Evolutionary conservation across 2,797 vertebrate genomes (phyloP), one percentile per base, ranked within the genome.

Genomic region (Pseudotriccus pelzelni): DNA sequence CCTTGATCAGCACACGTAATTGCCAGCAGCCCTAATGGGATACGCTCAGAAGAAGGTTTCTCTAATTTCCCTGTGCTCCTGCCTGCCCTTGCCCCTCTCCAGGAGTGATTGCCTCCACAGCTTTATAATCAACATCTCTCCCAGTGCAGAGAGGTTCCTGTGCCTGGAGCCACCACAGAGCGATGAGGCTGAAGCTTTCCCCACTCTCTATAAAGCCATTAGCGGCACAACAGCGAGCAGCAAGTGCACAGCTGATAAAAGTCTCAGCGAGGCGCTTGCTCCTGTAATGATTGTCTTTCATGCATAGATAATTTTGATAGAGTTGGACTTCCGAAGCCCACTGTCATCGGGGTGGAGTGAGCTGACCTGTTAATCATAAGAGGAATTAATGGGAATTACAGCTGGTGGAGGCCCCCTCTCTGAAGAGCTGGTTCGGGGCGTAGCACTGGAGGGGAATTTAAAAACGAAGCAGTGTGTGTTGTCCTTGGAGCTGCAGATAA

Each of bases 341-440:
- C 87, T 95, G 90, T 94, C 95, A 72, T 73, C 79, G 49, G 78
- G 90, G 93, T 93, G 90, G 94, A 39, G 27, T 83, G 82, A 96
- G 95, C 94, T 97, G 97, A 96, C 95, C 97, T 89, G 89, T 94
- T 97, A 96, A 97, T 97, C 93, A 60, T 84, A 93, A 87, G 43
- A 84, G 83, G 91, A 95, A 91, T 97, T 92, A 97, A 97, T 96
- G 89, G 79, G 89, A 97, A 96, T 93, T 94, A 83, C 72, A 90
- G 89, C 70, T 36, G 39, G 52, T 9, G 3, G 53, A 94, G 85
- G 55, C 60, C 55, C 53, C 39, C 64, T 87, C 84, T 69, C 80
- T 74, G 56, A 60, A 92, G 74, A 85, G 86, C 89, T 89, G 80
- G 86, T 89, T 96, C 72, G 79, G 87, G 81, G 69, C 47, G 6